Conservation (phyloP, 2,113 vertebrate species). For the Sterrhoptilus dennistouni region DNA sequence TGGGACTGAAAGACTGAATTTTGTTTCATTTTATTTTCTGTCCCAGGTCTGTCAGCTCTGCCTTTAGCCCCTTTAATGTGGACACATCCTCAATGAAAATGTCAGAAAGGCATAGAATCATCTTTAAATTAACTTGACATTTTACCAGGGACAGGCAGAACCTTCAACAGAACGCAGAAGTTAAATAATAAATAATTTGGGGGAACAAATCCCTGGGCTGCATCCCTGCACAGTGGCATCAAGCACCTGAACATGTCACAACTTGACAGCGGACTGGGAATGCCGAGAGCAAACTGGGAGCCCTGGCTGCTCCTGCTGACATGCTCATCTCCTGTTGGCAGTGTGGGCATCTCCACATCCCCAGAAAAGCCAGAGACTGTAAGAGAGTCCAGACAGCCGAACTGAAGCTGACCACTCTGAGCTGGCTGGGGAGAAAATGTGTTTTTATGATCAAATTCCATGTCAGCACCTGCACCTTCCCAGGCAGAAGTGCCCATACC, state of each 20-base stretch:
- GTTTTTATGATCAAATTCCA: fast-evolving
- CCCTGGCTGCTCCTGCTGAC: fast-evolving
- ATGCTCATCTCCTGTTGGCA: fast-evolving
- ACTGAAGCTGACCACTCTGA: background rate
- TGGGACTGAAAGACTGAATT: background rate
- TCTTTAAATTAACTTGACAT: conserved; percentile 67
- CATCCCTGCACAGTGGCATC: background rate
- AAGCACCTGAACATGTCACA: fast-evolving
- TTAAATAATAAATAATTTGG: conserved; percentile 25
- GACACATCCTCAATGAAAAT: conserved; percentile 50
- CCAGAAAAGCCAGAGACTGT: fast-evolving
- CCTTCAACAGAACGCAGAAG: background rate
- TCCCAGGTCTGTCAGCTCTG: background rate
- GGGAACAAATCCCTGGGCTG: background rate
- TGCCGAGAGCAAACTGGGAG: background rate
- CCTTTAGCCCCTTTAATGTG: background rate
- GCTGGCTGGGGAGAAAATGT: background rate
- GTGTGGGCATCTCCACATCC: fast-evolving
- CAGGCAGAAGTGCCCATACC: background rate
- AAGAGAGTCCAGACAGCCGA: fast-evolving
- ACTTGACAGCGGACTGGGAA: background rate
- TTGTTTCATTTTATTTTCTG: background rate
- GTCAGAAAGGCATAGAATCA: background rate
- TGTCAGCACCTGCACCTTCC: fast-evolving
- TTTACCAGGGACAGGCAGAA: conserved; percentile 12